These are phyloP conservation scores for Poecilia picta DNA, from an alignment of 2,797 vertebrate genomes.

Conservation along the genomic window DNA sequence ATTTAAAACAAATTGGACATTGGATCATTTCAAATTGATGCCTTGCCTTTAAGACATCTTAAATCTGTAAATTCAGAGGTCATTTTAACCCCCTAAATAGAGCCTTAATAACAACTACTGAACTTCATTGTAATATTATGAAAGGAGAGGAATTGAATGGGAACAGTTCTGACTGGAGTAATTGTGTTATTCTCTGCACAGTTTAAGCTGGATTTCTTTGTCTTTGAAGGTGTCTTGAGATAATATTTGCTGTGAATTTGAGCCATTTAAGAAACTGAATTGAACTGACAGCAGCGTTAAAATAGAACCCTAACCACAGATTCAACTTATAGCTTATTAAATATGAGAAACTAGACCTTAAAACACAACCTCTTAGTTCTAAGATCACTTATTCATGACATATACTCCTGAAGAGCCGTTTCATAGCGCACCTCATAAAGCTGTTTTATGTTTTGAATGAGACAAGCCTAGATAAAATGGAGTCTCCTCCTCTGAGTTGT, in stretches of 20 bases:
- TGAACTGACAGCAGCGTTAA: not conserved
- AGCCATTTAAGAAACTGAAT: not conserved
- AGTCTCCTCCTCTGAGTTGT: not conserved
- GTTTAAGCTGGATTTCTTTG: not conserved
- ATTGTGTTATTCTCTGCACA: not conserved
- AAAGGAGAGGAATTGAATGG: not conserved
- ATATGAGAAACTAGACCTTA: not conserved
- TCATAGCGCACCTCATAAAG: slow-evolving; percentile 28
- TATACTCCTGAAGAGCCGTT: not conserved
- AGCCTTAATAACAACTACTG: not conserved
- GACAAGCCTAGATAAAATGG: not conserved
- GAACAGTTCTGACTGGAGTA: not conserved
- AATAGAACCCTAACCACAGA: not conserved
- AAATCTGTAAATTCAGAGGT: not conserved
- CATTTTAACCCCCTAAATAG: not conserved
- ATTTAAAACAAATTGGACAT: no score
- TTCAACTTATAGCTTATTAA: not conserved
- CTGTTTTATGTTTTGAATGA: slow-evolving; percentile 27
- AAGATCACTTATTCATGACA: not conserved
- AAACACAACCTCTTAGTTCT: not conserved
- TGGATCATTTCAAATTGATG: not conserved
- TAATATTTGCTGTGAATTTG: not conserved
- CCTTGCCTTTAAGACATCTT: not conserved
- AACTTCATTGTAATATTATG: not conserved
- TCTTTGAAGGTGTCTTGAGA: not conserved